Percentiles rank a stretch among this genome's conserved stretches.
Conservation (phyloP, 2,797 vertebrate genomes). For the Coendou prehensilis region DNA sequence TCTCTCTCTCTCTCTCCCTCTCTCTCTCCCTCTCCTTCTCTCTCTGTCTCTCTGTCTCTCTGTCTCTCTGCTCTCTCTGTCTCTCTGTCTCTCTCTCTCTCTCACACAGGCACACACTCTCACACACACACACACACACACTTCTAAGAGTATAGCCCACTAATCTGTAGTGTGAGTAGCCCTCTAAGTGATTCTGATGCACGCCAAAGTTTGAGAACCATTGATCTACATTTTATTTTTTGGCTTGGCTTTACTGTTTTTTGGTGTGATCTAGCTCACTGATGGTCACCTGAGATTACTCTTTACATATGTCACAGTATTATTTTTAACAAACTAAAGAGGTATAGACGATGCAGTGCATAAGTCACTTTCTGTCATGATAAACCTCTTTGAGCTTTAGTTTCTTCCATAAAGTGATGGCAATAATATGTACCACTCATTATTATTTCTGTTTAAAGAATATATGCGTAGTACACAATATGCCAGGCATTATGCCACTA, state of each 20-base stretch:
- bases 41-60: too few relatives aligned
- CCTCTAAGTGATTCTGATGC: not conserved
- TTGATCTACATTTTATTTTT: not conserved
- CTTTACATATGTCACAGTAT: conserved; percentile 7
- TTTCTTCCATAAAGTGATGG: conserved; percentile 39
- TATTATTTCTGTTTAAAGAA: conserved; percentile 2
- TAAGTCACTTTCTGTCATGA: not conserved
- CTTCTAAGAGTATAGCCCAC: not conserved
- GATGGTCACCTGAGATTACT: not conserved
- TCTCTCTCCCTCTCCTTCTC: too few relatives aligned
- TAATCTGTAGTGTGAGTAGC: not conserved
- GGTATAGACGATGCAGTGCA: not conserved
- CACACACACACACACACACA: not conserved
- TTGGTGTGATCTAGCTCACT: not conserved
- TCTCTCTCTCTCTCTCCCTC: not conserved
- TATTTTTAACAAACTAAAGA: conserved; percentile 42
- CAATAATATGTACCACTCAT: not conserved
- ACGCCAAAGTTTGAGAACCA: not conserved
- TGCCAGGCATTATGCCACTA: not conserved
- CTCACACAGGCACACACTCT: not conserved
- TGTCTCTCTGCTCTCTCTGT: too few relatives aligned
- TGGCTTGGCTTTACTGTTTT: not conserved
- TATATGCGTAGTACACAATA: not conserved
- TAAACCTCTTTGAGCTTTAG: not conserved
- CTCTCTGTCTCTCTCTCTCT: too few relatives aligned